Base-by-base conservation (phyloP, 2,113 vertebrate genomes). In the Gallinago undulata region DNA sequence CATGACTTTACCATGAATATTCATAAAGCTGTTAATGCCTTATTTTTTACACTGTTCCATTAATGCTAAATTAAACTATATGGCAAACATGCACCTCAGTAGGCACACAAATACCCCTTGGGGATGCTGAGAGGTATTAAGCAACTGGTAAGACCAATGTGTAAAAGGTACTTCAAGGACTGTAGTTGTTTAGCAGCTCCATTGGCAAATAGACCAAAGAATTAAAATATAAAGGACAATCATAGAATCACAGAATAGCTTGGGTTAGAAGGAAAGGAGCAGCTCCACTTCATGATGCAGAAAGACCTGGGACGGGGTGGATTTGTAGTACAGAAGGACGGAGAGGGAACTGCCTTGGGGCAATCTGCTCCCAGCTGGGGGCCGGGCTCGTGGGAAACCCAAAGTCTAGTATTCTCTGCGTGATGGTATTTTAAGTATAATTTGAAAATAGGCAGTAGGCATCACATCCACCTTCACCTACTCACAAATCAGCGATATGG, bases 1-100 rank as follows among this genome's bases (percentile, higher is more conserved):
- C 43, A 10, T 39, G 66, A 63, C 73, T 70, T 89, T 75, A 43
- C 9, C 6, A 82, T 82, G 60, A 93, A 87, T 93, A 96, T 94
- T 93, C 56, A 91, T 84, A 81, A 78, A 89, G 56, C 41, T 68
- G 25, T 72, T 93, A 87, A 15, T 35, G 19, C 4, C 33, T 84
- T 74, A 28, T 55, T 78, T 89, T 90, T 86, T 59, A 30, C 72
- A 60, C 18, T n/a, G 11, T 63, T 93, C 24, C n/a, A 69, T 83
- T 88, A 73, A 66, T 68, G 33, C 3, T 30, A 72, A 78, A 62
- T 75, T 41, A 79, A 91, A 37, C 33, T 83, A 39, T 79, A 64
- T 21, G 4, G 3, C 78, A 94, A 60, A 45, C 24, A 10, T 22
- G 24, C 31, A 77, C 50, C 67, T 92, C 77, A 53, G 21, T 73